Evolutionary conservation across 2,797 vertebrate species (phyloP).

Genomic region (Sebastes iracundus): DNA sequence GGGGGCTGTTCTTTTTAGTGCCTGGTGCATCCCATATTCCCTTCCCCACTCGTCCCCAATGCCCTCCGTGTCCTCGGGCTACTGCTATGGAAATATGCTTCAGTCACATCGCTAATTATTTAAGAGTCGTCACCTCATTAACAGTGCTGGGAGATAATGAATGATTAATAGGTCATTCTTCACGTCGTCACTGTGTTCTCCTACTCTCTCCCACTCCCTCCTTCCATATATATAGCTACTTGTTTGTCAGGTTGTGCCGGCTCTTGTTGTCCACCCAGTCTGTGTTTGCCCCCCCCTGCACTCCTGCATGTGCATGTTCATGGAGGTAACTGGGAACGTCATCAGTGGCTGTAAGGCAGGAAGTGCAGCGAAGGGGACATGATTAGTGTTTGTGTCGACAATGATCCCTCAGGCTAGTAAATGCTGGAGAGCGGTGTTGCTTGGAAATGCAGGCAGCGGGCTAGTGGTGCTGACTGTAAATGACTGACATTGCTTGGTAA

Average conservation of each 20-base stretch:
- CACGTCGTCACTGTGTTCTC: constrained; percentile 56
- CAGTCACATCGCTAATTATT: constrained; percentile 85
- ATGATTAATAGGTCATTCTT: constrained; percentile 85
- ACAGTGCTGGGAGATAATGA: constrained; percentile 82
- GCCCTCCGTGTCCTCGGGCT: constrained; percentile 75
- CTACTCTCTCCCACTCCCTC: constrained; percentile 52
- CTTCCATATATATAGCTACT: constrained; percentile 34
- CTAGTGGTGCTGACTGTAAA: constrained; percentile 59
- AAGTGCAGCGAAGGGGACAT: constrained; percentile 67
- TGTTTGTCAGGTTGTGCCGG: constrained; percentile 66
- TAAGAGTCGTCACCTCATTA: constrained; percentile 86
- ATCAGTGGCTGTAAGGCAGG: constrained; percentile 67
- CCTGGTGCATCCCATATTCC: constrained; percentile 69
- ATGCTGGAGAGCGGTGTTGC: constrained; percentile 54
- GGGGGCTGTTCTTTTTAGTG: constrained; percentile 59
- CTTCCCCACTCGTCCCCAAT: constrained; percentile 62
- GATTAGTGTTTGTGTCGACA: constrained; percentile 71
- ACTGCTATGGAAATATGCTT: constrained; percentile 81
- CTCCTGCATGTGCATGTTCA: constrained; percentile 41
- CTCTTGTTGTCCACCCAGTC: constrained; percentile 52
- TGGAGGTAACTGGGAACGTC: constrained; percentile 63
- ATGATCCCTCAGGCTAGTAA: constrained; percentile 70
- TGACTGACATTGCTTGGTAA: constrained; percentile 51
- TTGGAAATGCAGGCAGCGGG: constrained; percentile 55
- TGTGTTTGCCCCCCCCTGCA: background rate